Evolutionary conservation across 2,113 vertebrate species (phyloP), one percentile per base, ranked within the genome.

Genomic region (Symphodus melops): DNA sequence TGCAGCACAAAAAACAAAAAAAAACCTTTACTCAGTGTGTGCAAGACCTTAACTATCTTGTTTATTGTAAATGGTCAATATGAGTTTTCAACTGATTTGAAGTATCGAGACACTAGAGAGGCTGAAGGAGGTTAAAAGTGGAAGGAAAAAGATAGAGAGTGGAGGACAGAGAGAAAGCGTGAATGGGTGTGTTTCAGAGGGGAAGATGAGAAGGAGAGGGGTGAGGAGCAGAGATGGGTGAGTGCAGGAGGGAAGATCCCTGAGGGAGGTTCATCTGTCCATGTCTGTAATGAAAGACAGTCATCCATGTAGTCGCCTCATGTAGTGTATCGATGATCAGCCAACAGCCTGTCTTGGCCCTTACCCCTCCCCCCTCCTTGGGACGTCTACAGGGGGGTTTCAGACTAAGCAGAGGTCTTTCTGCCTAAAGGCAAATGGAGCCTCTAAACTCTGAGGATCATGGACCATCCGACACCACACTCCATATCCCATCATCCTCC

Each of bases 251-350:
- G 86, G 76, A 64, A 61, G 67, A 59, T 86, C 85, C 90, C 90
- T 73, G 17, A 68, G 90, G 86, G 88, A 91, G 91, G 88, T 67
- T 91, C 82, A 86, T 88, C 86, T 90, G 69, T 88, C 86, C 79
- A 68, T 79, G 71, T 61, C 81, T 84, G 86, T 89, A 89, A 91
- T 91, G 84, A 91, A 90, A 89, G 89, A 92, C 81, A 85, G 82
- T 82, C 81, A 75, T 82, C 83, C 83, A 25, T 88, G 87, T 85
- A 86, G 68, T 49, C 67, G 67, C 25, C 84, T 91, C 80, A 91
- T 91, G 85, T 75, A 86, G 79, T 89, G 81, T 86, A 88, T 84
- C 61, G 60, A 89, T 65, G 82, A 85, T 76, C 71, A 84, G 86
- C 84, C 81, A 75, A 60, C 75, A 79, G 64, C 62, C 17, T 19